Percentiles rank a stretch among this genome's conserved stretches.
Evolutionary conservation across 35 echinoderm and acorn worm species (phyloP).

Genomic region (Lytechinus pictus): DNA sequence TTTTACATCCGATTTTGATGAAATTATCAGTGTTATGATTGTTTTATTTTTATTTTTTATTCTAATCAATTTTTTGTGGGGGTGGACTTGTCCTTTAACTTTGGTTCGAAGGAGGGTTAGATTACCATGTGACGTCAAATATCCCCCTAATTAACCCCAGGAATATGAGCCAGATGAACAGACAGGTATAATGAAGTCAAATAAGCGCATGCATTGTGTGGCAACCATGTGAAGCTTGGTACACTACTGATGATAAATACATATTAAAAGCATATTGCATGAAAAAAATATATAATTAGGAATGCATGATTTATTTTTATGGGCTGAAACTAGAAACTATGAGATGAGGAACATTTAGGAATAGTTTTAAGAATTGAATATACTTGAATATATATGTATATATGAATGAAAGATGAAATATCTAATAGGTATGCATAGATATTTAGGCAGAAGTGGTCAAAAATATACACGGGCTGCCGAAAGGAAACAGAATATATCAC

Average conservation of each 20-base stretch:
- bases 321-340: not conserved
- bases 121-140: conserved; percentile 35
- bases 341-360: not conserved
- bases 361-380: not conserved
- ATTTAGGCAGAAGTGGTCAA: not conserved
- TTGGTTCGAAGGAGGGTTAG: not conserved
- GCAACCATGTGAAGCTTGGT: not conserved
- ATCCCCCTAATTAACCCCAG: not conserved
- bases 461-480: not conserved
- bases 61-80: too few species aligned
- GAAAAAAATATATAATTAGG: not conserved
- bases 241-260: not conserved
- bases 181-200: not conserved
- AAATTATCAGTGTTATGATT: too few species aligned
- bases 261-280: not conserved
- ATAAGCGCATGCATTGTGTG: not conserved
- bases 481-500: not conserved
- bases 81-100: not conserved
- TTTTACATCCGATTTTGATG: too few species aligned
- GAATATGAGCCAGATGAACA: not conserved
- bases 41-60: too few species aligned
- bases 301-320: not conserved
- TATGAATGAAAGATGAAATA: not conserved
- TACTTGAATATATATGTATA: not conserved
- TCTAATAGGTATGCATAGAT: not conserved